phyloP scores from a whole-genome alignment of 1,140 invertebrate species.

The Drosophila paulistorum region DNA sequence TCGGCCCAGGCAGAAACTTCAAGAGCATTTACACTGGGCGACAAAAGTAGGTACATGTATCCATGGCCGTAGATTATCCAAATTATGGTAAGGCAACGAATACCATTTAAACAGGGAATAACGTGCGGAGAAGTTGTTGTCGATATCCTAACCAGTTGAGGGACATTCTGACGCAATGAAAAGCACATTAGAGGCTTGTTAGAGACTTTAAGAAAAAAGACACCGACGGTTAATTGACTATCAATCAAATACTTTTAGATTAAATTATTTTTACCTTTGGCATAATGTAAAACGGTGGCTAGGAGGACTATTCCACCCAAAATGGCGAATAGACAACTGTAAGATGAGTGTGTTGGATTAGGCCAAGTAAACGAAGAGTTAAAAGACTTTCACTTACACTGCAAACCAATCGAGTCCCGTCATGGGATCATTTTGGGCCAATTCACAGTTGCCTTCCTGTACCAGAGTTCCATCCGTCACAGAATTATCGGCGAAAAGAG shows the following conservation, averaged over 20 bases:
- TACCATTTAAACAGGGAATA: slow-evolving; percentile 85
- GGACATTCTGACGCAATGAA: slow-evolving; percentile 56
- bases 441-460: slow-evolving; percentile 46
- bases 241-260: not conserved
- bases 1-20: slow-evolving; percentile 68
- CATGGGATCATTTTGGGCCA: slow-evolving; percentile 28
- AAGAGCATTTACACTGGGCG: slow-evolving; percentile 48
- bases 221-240: not conserved
- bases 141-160: slow-evolving; percentile 40
- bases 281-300: slow-evolving; percentile 54
- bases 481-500: slow-evolving; percentile 26
- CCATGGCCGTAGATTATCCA: slow-evolving; percentile 88
- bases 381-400: slow-evolving; percentile 28
- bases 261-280: slow-evolving; percentile 26
- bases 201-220: slow-evolving; percentile 14
- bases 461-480: slow-evolving; percentile 29
- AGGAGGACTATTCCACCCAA: slow-evolving; percentile 38
- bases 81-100: slow-evolving; percentile 86
- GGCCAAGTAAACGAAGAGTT: not conserved
- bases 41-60: slow-evolving; percentile 68
- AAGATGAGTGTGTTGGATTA: not conserved
- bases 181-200: slow-evolving; percentile 32
- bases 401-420: slow-evolving; percentile 62
- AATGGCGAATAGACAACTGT: slow-evolving; percentile 33
- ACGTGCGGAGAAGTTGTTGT: slow-evolving; percentile 35